Evolutionary conservation across 37 sponge, comb jelly and placozoan species (phyloP).

Genomic region (Dysidea cf. avara): DNA sequence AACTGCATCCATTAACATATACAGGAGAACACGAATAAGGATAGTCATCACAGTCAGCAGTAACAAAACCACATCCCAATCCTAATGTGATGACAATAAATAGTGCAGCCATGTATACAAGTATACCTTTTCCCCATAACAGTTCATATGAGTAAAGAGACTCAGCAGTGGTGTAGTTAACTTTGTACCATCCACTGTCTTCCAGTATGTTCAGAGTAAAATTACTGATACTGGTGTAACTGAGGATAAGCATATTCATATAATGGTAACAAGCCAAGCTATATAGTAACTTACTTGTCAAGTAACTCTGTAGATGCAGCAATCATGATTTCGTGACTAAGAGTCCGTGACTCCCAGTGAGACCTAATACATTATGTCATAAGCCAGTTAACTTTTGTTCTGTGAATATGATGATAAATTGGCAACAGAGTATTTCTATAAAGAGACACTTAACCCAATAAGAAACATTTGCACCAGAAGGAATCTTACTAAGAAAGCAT

Average conservation of each 20-base stretch:
- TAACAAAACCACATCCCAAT: too few relatives aligned
- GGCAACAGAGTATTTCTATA: too few relatives aligned
- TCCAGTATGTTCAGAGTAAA: conserved; percentile 39
- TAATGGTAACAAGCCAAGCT: neutral
- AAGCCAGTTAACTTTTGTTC: too few relatives aligned
- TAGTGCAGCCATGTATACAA: too few relatives aligned
- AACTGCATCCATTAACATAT: too few relatives aligned
- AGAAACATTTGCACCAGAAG: too few relatives aligned
- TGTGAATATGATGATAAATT: too few relatives aligned
- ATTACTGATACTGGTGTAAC: conserved; percentile 22
- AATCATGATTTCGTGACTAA: conserved; percentile 22
- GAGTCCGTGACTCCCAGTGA: conserved; percentile 32
- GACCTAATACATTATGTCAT: conserved; percentile 4
- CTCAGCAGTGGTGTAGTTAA: conserved; percentile 33
- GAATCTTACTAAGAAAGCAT: too few relatives aligned
- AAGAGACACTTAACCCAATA: too few relatives aligned
- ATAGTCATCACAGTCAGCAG: too few relatives aligned
- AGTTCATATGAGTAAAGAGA: conserved; percentile 13
- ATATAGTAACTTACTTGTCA: neutral
- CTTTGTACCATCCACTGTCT: conserved; percentile 61
- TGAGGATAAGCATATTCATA: neutral
- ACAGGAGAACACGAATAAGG: too few relatives aligned
- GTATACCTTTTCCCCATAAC: conserved; percentile 23
- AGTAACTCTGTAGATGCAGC: neutral
- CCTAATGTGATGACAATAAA: too few relatives aligned